Evolutionary conservation across 2,797 vertebrate species (phyloP).

Genomic region (Vireo griseus): DNA sequence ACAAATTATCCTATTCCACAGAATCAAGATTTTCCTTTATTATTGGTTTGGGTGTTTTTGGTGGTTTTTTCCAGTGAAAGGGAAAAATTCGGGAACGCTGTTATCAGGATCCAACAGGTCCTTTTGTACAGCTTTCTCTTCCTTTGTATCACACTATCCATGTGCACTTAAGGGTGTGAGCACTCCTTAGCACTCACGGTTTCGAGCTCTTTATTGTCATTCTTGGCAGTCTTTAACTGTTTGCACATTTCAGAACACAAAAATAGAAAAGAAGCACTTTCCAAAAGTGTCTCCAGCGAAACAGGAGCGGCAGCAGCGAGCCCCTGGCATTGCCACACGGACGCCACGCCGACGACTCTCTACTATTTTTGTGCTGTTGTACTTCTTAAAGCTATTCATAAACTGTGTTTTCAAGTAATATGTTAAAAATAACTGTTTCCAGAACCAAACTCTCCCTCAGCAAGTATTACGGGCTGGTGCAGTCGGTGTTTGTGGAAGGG

Average conservation of each 20-base stretch:
- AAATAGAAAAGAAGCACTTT: background rate
- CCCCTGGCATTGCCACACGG: background rate
- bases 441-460: background rate
- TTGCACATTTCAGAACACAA: background rate
- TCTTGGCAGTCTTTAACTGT: background rate
- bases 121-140: background rate
- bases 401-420: background rate
- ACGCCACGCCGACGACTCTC: background rate
- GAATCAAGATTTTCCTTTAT: background rate
- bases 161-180: background rate
- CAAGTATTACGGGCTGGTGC: fast-evolving
- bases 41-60: background rate
- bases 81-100: slow-evolving; percentile 13
- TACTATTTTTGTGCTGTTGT: background rate
- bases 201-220: background rate
- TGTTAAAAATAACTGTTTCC: background rate
- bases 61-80: background rate
- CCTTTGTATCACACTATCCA: background rate
- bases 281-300: background rate
- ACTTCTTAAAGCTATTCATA: background rate
- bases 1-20: background rate
- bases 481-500: background rate
- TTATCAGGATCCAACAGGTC: slow-evolving; percentile 6
- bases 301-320: fast-evolving
- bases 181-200: fast-evolving